Percentiles rank a stretch among this genome's conserved stretches.
These are phyloP conservation scores for Eueides isabella DNA, from an alignment of 1,140 invertebrate genomes.

Conservation along the genomic window DNA sequence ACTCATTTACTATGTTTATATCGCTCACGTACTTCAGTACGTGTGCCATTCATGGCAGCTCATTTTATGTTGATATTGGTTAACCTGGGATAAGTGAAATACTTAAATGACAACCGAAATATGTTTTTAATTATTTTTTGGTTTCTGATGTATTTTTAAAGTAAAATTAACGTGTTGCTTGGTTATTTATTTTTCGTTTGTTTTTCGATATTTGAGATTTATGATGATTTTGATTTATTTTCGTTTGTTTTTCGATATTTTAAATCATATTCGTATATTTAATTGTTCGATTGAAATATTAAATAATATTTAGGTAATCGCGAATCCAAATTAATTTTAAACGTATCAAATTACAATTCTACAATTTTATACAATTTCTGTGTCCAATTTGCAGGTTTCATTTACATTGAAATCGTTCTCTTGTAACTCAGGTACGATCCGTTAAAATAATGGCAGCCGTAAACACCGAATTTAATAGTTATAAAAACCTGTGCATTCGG, in stretches of 20 bases:
- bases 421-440: not conserved
- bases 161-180: not conserved
- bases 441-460: not conserved
- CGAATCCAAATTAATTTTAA: no score
- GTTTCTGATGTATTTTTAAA: not conserved
- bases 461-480: not conserved
- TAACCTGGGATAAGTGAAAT: not conserved
- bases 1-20: constrained; percentile 1
- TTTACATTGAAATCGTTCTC: not conserved
- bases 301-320: no score
- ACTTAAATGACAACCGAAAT: not conserved
- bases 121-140: not conserved
- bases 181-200: no score
- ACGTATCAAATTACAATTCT: not conserved
- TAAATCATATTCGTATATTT: accelerated
- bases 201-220: no score
- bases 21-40: not conserved
- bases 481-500: not conserved
- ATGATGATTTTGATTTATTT: no score
- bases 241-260: no score
- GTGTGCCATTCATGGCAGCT: not conserved
- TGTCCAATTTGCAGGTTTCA: not conserved
- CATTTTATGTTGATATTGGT: not conserved
- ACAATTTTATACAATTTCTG: no score
- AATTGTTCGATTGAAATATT: no score